Conservation (phyloP, 2,797 vertebrate species). For the Buceros bicornis region DNA sequence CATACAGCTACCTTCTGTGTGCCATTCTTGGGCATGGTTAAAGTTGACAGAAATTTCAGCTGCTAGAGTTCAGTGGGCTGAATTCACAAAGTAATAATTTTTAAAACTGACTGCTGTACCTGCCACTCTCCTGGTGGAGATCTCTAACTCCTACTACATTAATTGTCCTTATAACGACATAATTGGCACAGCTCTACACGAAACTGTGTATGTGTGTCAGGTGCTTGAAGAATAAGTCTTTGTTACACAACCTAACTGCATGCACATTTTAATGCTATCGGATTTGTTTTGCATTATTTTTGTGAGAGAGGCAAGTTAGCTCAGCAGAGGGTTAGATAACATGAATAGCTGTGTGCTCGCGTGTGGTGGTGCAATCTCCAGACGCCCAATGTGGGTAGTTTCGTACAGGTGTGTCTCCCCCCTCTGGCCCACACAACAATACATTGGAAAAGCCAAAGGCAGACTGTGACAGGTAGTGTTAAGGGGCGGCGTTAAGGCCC, state of each 20-base stretch:
- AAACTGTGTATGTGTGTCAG: accelerated
- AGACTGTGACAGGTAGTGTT: too few species aligned
- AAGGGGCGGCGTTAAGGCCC: too few species aligned
- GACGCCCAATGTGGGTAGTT: too few species aligned
- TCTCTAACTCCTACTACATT: background rate
- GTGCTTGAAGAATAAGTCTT: background rate
- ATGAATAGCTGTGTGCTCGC: background rate
- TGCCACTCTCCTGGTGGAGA: background rate
- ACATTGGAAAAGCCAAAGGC: too few species aligned
- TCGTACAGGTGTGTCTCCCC: too few species aligned
- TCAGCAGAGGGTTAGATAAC: background rate
- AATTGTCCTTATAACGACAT: background rate
- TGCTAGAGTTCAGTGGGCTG: background rate
- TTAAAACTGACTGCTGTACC: background rate
- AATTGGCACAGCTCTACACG: background rate
- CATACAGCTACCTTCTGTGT: background rate
- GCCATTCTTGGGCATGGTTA: background rate
- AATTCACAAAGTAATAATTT: background rate
- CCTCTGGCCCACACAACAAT: too few species aligned
- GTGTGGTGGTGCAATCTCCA: too few species aligned
- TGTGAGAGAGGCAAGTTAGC: background rate
- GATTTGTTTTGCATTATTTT: background rate
- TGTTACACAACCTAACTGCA: background rate
- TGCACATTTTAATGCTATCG: background rate
- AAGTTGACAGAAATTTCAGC: background rate